Conservation (phyloP, 2,797 vertebrate genomes). For the Garrulus glandarius region DNA sequence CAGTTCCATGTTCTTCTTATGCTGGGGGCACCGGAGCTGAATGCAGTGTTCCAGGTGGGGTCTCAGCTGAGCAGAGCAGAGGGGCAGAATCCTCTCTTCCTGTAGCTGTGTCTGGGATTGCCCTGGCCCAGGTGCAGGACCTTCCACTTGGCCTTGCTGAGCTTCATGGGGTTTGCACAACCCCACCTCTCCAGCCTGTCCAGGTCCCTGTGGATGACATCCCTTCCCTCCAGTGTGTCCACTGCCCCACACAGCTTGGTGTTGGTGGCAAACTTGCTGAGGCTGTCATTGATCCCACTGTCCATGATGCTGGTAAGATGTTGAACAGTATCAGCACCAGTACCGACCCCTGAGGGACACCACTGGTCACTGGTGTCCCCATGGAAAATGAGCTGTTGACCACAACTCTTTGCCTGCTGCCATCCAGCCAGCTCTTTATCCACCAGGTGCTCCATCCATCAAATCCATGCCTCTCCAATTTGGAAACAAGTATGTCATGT, state of each 20-base stretch:
- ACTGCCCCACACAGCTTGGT: background rate
- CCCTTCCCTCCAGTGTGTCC: accelerated
- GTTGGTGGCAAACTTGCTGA: background rate
- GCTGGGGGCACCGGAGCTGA: background rate
- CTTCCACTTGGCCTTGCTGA: background rate
- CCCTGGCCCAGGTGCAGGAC: background rate
- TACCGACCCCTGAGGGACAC: no score
- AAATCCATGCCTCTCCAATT: background rate
- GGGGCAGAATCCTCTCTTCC: background rate
- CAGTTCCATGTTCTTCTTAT: background rate
- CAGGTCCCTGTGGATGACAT: background rate
- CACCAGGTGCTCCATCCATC: background rate
- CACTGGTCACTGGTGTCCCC: background rate
- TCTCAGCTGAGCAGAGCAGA: background rate
- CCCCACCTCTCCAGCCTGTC: background rate
- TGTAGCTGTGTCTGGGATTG: background rate
- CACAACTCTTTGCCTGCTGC: background rate
- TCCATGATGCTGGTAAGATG: accelerated
- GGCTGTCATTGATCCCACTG: background rate
- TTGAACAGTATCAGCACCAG: background rate
- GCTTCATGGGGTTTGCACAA: background rate
- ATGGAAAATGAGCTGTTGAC: background rate
- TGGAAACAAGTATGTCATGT: no score
- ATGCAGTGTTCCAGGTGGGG: background rate
- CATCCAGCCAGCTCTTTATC: background rate